Conservation (phyloP, 1,140 invertebrate species). For the Eubasilissa regina region DNA sequence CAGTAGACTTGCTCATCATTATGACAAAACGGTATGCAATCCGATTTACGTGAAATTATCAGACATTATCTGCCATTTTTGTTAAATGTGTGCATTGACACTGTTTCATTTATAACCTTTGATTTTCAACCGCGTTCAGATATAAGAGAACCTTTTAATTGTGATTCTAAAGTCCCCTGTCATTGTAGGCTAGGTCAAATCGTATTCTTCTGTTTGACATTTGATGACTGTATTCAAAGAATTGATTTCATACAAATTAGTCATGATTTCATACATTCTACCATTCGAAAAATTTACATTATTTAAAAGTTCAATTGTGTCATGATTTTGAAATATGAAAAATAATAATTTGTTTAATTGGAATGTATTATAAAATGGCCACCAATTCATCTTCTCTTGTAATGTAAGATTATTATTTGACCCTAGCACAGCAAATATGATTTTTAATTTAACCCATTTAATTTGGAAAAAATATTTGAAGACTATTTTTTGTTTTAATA, state of each 20-base stretch:
- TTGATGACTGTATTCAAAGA: constrained; percentile 31
- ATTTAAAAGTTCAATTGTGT: neutral
- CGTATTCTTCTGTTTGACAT: constrained; percentile 39
- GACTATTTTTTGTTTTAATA: too few relatives aligned
- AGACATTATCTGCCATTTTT: neutral
- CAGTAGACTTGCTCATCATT: constrained; percentile 41
- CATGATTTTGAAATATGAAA: neutral
- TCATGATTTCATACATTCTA: neutral
- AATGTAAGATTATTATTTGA: neutral
- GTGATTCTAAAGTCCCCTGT: constrained; percentile 8
- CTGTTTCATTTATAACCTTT: constrained; percentile 24
- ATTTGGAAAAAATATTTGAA: too few relatives aligned
- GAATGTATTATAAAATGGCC: constrained; percentile 31
- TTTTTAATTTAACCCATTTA: too few relatives aligned
- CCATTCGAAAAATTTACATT: neutral
- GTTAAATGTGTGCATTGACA: neutral
- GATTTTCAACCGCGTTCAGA: constrained; percentile 7
- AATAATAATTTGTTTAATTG: neutral
- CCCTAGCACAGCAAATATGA: too few relatives aligned
- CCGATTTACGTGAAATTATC: neutral
- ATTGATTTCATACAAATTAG: neutral
- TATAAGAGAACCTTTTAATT: neutral
- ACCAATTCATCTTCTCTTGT: constrained; percentile 21
- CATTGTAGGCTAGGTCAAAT: constrained; percentile 39
- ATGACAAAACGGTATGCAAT: constrained; percentile 32